Evolutionary conservation across 2,113 vertebrate species (phyloP).

Genomic region (Microcebus jonahi): DNA sequence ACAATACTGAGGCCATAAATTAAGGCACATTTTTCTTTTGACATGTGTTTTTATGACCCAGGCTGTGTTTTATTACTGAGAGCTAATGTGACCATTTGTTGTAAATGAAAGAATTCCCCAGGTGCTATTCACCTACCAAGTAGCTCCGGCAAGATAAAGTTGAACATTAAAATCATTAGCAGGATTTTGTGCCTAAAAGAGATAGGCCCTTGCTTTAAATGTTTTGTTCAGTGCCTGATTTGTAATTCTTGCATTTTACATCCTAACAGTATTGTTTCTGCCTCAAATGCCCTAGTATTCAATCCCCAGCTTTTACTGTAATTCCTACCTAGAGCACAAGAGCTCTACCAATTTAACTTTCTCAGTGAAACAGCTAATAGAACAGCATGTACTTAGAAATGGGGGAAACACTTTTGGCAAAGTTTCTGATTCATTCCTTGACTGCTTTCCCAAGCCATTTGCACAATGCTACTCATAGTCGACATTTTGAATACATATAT

Average conservation of each 20-base stretch:
- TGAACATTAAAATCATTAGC: background rate
- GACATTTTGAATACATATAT: background rate
- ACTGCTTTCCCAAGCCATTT: background rate
- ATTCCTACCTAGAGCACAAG: no score
- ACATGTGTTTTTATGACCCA: conserved; percentile 1
- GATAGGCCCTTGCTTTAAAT: background rate
- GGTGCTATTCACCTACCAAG: background rate
- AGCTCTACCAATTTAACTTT: background rate
- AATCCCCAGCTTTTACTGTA: no score
- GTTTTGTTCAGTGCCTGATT: accelerated
- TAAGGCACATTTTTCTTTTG: background rate
- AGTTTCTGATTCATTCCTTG: background rate
- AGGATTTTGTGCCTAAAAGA: background rate
- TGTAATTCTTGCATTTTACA: accelerated
- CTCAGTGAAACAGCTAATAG: accelerated
- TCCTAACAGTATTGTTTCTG: accelerated
- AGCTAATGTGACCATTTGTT: background rate
- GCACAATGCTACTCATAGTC: accelerated
- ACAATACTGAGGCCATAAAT: background rate
- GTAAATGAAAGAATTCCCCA: background rate
- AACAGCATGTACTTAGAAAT: background rate
- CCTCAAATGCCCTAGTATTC: no score
- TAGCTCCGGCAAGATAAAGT: background rate
- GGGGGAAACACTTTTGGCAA: no score
- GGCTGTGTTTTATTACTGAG: background rate